These are phyloP conservation scores for Pteropus alecto DNA, from an alignment of 2,113 vertebrate genomes.

Conservation along the genomic window DNA sequence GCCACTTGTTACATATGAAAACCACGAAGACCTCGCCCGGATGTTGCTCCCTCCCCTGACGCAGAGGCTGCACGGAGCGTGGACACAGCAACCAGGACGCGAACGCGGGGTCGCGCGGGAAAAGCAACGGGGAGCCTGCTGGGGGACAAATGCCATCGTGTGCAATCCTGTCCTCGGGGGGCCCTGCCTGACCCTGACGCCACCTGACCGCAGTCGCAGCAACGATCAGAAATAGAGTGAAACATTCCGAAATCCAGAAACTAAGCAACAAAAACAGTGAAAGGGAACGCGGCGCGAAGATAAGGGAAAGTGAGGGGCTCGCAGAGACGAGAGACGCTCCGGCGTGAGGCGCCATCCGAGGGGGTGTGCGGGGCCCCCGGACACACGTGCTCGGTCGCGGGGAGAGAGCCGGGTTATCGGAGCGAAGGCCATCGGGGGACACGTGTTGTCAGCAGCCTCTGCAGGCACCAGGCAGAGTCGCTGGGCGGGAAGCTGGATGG, in stretches of 20 bases:
- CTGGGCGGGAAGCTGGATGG: not conserved
- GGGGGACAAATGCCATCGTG: fast-evolving
- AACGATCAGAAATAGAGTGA: not conserved
- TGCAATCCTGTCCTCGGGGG: not conserved
- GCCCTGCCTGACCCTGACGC: not conserved
- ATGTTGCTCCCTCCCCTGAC: not conserved
- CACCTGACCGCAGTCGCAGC: too few species aligned
- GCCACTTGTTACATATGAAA: too few species aligned
- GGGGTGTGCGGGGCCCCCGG: not conserved
- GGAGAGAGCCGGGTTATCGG: not conserved
- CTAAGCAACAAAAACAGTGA: not conserved
- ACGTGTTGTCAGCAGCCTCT: too few species aligned
- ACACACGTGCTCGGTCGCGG: fast-evolving
- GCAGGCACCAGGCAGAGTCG: fast-evolving
- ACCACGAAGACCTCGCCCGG: too few species aligned
- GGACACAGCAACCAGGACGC: fast-evolving
- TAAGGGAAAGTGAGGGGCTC: too few species aligned
- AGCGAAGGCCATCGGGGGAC: too few species aligned
- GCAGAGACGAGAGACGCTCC: not conserved
- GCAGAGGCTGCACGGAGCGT: not conserved
- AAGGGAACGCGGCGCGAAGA: fast-evolving
- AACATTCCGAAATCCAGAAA: not conserved
- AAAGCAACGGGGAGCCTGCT: fast-evolving
- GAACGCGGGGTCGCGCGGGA: not conserved
- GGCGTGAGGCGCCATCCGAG: too few species aligned